phyloP scores from a whole-genome alignment of 2,888 invertebrate species.

The Hypomecis atomaria region DNA sequence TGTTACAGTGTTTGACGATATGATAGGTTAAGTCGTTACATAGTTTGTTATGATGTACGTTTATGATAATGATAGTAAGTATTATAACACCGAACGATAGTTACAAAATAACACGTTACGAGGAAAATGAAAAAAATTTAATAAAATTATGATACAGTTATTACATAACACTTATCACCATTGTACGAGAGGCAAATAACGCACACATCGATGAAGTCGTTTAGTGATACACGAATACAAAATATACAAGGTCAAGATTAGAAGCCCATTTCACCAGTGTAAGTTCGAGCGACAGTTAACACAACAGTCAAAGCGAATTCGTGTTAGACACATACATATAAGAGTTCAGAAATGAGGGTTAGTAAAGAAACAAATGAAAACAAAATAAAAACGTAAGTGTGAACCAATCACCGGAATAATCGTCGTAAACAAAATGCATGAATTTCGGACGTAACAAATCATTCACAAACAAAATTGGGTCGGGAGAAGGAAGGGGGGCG shows the following conservation, averaged over 20 bases:
- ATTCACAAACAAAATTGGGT: slow-evolving; percentile 58
- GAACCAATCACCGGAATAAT: slow-evolving; percentile 81
- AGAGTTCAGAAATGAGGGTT: slow-evolving; percentile 34
- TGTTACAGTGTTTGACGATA: slow-evolving; percentile 47
- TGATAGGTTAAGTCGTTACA: slow-evolving; percentile 50
- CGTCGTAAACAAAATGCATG: slow-evolving; percentile 65
- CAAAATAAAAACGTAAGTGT: slow-evolving; percentile 59
- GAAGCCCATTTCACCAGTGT: slow-evolving; percentile 77
- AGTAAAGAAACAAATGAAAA: slow-evolving; percentile 47
- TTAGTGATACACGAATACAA: slow-evolving; percentile 65
- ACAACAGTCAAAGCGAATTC: slow-evolving; percentile 77
- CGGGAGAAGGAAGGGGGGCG: slow-evolving; percentile 46
- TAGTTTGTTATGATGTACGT: slow-evolving; percentile 38
- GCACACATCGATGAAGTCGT: slow-evolving; percentile 78
- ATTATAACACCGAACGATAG: slow-evolving; percentile 57
- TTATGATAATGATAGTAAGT: slow-evolving; percentile 44
- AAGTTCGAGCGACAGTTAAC: slow-evolving; percentile 66
- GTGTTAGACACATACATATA: slow-evolving; percentile 56
- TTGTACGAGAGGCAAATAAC: slow-evolving; percentile 81
- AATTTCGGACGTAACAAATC: slow-evolving; percentile 55
- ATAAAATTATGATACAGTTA: slow-evolving; percentile 50
- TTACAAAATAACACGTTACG: slow-evolving; percentile 65
- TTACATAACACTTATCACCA: slow-evolving; percentile 67
- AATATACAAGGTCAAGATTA: slow-evolving; percentile 58
- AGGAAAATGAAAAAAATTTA: slow-evolving; percentile 32